Evolutionary conservation across 2,113 vertebrate species (phyloP).

Genomic region (Ursus arctos): DNA sequence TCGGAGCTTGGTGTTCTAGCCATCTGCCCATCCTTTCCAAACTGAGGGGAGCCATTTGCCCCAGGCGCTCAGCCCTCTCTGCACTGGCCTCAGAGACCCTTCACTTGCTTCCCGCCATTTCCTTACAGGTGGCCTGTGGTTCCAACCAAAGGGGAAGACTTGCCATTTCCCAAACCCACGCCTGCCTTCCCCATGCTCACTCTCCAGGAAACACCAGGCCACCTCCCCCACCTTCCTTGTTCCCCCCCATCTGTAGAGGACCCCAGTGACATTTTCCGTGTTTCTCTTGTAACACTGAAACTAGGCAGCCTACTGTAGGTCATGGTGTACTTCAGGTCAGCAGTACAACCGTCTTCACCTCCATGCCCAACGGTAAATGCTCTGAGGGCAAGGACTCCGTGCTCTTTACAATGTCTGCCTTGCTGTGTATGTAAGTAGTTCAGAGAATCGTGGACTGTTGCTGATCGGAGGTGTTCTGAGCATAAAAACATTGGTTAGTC

Average conservation of each 20-base stretch:
- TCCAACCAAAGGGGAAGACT: neutral
- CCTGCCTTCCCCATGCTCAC: fast-evolving
- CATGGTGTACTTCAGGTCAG: neutral
- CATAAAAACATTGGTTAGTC: neutral
- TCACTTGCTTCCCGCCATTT: neutral
- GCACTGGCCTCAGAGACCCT: neutral
- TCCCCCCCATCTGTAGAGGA: neutral
- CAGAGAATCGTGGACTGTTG: neutral
- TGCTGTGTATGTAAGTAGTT: neutral
- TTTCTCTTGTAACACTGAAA: neutral
- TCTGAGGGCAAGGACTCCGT: neutral
- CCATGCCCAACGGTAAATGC: neutral
- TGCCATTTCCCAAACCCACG: neutral
- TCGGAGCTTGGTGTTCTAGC: neutral
- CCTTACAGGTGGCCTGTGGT: neutral
- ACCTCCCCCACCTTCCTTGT: too few relatives aligned
- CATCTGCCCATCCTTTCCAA: neutral
- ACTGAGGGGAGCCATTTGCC: neutral
- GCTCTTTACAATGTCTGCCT: neutral
- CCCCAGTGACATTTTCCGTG: neutral
- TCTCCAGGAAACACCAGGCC: neutral
- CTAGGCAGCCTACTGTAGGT: neutral
- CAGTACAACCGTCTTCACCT: neutral
- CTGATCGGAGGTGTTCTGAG: neutral
- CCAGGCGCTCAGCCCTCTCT: neutral